Evolutionary conservation across 2,888 invertebrate genomes (phyloP), one percentile per base, ranked within the genome.

Genomic region (Odontocolon sp.): DNA sequence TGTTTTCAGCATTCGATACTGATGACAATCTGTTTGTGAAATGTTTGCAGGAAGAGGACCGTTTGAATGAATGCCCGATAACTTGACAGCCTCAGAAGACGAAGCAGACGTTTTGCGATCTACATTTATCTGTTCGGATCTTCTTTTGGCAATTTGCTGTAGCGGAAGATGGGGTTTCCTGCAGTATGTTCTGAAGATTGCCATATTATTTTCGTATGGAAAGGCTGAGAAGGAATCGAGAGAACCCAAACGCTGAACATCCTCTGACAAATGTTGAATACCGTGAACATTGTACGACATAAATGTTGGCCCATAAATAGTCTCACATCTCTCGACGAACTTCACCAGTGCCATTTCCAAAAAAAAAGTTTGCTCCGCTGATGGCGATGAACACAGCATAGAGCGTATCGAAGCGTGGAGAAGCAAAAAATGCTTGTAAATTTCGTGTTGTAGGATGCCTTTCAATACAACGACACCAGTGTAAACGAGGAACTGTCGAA

Each of bases 401-500:
- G 84, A 81, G 16, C 75, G 70, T 28, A 84, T 78, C 4, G 81
- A 78, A 36, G 64, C 59, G 64, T 81, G 80, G 1, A 85, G 57
- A 2, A 76, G 8, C 33, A 84, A 47, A 61, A 83, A 85, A 71
- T 84, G 78, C 9, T 73, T 33, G 59, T 83, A 84, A 11, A 69
- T 33, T 6, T 77, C 54, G 11, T 66, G 38, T 11, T 61, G 50
- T 11, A 84, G 42, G 66, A 81, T 63, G 14, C 66, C 72, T 42
- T 66, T 52, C 9, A 86, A 68, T 21, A 83, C 69, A 11, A 80
- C 72, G 16, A 80, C 74, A 6, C 86, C 85, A 28, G 82, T 77
- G 54, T 84, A 84, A 16, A 83, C 31, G 11, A 83, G 52, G 21
- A 85, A 70, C 26, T 77, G 78, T 21, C 83, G 66, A 8, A 82